Evolutionary conservation across 2,797 vertebrate genomes (phyloP), one percentile per base, ranked within the genome.

Genomic region (Tiaroga cobitis): DNA sequence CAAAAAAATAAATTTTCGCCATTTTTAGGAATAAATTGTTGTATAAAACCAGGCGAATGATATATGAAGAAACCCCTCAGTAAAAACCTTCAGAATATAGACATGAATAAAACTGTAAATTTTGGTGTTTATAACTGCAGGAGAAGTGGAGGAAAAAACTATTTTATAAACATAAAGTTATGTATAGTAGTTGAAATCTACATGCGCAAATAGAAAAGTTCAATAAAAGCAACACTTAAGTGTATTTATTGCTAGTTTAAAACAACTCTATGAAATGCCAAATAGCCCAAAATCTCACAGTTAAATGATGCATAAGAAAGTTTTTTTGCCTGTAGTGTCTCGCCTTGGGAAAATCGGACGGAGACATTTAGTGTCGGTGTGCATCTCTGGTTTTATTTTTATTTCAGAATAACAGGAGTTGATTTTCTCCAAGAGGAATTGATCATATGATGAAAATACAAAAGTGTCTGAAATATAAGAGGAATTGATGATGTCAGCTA

Each of bases 1-100:
- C 59, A 15, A 26, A 61, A 26, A 26, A 6, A 26, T 0, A 0
- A 0, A 5, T 26, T 26, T 61, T 59, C 0, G 4, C 9, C 0
- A 6, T 6, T 61, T 61, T 2, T 61, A 61, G 4, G 56, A 61
- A 61, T 63, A 63, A 63, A 63, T 6, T 15, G 2, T 29, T 63
- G 2, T 3, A 16, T 7, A 63, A 63, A 61, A 26, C 0, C 9
- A 4, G 10, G 1, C 4, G 24, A 61, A 13, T 61, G 4, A 61
- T 11, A 61, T 26, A 13, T 61, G 24, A 61, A 61, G 9, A 61
- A 59, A 59, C 56, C 56, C 4, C 4, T 11, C 56, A 13, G 56
- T 59, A 59, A 59, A 61, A 61, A 2, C 4, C 56, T 61, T n/a
- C n/a, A 61, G 56, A 61, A 26, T 61, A 61, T 26, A 61, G 56